These are phyloP conservation scores for Crax fasciolata DNA, from an alignment of 2,797 vertebrate species.

Conservation along the genomic window DNA sequence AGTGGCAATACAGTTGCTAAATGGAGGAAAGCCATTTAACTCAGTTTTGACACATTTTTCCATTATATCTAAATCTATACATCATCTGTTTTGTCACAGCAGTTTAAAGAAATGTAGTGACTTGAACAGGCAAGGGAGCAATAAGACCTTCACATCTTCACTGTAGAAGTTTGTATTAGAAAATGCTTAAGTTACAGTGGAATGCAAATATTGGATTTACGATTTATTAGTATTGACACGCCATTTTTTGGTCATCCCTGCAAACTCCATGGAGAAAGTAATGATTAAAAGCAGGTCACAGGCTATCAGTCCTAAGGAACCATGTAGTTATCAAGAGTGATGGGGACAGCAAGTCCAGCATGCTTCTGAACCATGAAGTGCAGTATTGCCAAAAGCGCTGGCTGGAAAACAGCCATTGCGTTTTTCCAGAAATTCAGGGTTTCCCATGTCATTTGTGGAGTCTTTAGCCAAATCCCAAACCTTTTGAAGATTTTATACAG, in stretches of 20 bases:
- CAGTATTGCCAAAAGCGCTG: not conserved
- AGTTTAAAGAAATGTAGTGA: not conserved
- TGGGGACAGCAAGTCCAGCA: not conserved
- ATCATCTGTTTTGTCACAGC: not conserved
- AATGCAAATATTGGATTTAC: not conserved
- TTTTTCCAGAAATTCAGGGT: not conserved
- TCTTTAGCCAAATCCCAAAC: not conserved
- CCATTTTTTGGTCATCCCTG: not conserved
- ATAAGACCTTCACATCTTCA: not conserved
- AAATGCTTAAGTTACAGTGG: not conserved
- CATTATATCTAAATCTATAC: not conserved
- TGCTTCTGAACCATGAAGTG: not conserved
- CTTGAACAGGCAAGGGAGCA: not conserved
- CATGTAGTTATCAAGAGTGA: not conserved
- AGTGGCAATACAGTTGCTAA: accelerated
- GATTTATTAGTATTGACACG: not conserved
- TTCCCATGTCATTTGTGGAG: not conserved
- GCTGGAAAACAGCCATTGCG: not conserved
- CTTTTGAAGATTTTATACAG: not conserved
- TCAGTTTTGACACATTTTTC: not conserved
- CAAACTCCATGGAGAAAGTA: not conserved
- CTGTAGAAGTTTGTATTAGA: not conserved
- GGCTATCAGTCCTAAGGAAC: not conserved
- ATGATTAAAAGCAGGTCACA: not conserved
- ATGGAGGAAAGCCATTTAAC: not conserved